Conservation (phyloP, 2,113 vertebrate species). For the Eudyptes chrysolophus region DNA sequence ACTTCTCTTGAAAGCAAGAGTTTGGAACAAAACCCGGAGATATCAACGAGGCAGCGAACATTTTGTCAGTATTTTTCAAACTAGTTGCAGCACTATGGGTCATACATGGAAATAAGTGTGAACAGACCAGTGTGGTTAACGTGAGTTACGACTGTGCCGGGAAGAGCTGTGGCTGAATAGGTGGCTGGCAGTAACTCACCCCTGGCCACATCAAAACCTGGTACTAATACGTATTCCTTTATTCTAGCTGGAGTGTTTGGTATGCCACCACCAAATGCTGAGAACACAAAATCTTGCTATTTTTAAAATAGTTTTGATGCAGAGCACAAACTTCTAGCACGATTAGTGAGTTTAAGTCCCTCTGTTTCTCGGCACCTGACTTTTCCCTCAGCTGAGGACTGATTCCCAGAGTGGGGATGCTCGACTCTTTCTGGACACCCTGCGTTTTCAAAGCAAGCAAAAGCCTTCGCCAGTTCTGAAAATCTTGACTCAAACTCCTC, state of each 20-base stretch:
- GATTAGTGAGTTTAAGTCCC: background rate
- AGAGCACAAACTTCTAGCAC: background rate
- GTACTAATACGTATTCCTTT: background rate
- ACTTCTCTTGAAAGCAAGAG: background rate
- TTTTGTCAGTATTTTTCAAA: background rate
- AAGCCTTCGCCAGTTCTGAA: background rate
- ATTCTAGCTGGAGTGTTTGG: background rate
- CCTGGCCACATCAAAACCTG: background rate
- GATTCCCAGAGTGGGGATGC: background rate
- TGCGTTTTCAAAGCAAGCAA: background rate
- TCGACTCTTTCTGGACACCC: background rate
- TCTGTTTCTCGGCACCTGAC: background rate
- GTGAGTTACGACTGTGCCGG: background rate
- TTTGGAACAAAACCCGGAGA: background rate
- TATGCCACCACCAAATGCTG: background rate
- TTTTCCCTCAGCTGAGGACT: background rate
- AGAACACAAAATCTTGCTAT: background rate
- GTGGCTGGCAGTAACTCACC: background rate
- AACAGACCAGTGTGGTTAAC: background rate
- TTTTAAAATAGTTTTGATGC: background rate
- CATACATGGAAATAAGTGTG: background rate
- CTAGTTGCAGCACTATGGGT: background rate
- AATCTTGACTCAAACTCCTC: background rate
- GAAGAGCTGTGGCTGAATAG: background rate
- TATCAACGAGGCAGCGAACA: background rate